Percentiles rank a stretch among this genome's conserved stretches.
These are phyloP conservation scores for Eilema depressum DNA, from an alignment of 2,888 invertebrate species.

Conservation along the genomic window DNA sequence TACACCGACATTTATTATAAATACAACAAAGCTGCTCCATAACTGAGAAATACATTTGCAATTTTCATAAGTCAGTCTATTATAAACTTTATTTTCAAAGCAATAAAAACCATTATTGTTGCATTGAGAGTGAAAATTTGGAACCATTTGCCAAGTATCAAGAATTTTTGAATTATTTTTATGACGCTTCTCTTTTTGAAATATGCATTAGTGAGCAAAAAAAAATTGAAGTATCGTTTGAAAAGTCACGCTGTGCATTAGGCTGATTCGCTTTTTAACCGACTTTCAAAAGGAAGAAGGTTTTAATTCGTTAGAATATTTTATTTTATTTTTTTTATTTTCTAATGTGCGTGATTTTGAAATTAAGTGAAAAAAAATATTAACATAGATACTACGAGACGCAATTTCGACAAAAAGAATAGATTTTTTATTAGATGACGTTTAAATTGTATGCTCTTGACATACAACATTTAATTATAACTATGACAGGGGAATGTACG, in stretches of 20 bases:
- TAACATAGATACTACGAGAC: too few relatives aligned
- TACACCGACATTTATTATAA: slow-evolving; percentile 19
- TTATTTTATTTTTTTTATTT: too few relatives aligned
- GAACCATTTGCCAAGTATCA: slow-evolving; percentile 36
- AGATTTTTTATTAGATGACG: too few relatives aligned
- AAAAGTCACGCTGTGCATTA: not conserved
- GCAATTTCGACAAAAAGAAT: too few relatives aligned
- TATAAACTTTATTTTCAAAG: slow-evolving; percentile 10
- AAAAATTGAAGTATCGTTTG: not conserved
- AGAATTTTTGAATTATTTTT: slow-evolving; percentile 44
- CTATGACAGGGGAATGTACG: too few relatives aligned
- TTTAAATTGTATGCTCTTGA: too few relatives aligned
- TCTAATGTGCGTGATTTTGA: too few relatives aligned
- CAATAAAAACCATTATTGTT: slow-evolving; percentile 23
- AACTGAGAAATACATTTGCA: slow-evolving; percentile 17
- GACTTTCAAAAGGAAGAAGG: too few relatives aligned
- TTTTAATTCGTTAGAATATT: too few relatives aligned
- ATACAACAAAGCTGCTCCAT: slow-evolving; percentile 12
- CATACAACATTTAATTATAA: too few relatives aligned
- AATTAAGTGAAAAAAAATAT: too few relatives aligned
- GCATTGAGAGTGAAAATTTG: slow-evolving; percentile 29
- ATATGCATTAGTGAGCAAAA: not conserved
- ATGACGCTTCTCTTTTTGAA: slow-evolving; percentile 21
- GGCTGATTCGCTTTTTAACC: not conserved
- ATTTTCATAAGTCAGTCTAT: slow-evolving; percentile 15